Evolutionary conservation across 2,797 vertebrate genomes (phyloP), one percentile per base, ranked within the genome.

Genomic region (Sebastiscus albofasciatus): DNA sequence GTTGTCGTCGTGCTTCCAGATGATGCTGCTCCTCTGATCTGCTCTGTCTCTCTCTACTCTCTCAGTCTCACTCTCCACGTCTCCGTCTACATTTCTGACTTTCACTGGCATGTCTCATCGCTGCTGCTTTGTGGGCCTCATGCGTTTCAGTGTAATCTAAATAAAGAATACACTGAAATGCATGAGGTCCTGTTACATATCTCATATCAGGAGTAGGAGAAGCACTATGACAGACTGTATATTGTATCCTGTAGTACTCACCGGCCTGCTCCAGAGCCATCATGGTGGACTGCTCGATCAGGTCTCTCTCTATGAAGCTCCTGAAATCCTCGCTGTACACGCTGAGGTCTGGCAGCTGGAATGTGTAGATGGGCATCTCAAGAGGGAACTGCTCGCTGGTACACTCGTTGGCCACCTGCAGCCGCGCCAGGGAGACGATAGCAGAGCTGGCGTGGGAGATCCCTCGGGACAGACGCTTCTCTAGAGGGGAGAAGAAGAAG

Each of bases 361-460:
- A 99, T 89, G 99, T 99, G 94, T 98, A 99, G 95, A 99, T 98
- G 82, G 99, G 99, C 98, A 99, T 98, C 94, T 99, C 99, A 83
- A 99, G 93, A 26, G 98, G 98, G 83, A 99, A 97, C 94, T 99
- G 98, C 89, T 99, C 99, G 71, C 92, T 97, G 96, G 90, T 97
- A 94, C 98, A 97, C 82, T 99, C 99, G 0, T 89, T 97, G 16
- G 97, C 97, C 94, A 99, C 98, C 70, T 99, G 98, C 36, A 98
- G 96, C 75, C 98, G 97, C 2, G 98, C 99, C 87, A 99, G 95
- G 56, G 99, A 99, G 70, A 99, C 97, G 24, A 99, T 99, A 82
- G 99, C 98, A 42, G 98, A 99, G 92, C 99, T 99, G 95, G 98
- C 99, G 6, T 99, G 99, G 76, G 99, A 99, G 90, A 99, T 99